Conservation (phyloP, 2,113 vertebrate genomes). For the Rhabdornis inornatus region DNA sequence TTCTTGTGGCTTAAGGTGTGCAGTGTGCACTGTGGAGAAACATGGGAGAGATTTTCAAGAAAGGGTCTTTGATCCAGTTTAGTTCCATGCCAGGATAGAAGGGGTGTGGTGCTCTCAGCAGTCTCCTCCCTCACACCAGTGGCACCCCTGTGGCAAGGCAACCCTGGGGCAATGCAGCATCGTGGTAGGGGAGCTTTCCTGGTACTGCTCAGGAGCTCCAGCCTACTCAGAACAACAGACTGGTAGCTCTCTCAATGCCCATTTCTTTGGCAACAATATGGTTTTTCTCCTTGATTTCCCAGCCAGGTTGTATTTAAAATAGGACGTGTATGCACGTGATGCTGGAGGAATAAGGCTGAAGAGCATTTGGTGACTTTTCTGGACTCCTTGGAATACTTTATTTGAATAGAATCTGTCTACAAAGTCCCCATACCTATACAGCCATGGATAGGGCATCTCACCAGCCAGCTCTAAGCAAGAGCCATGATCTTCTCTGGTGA, state of each 20-base stretch:
- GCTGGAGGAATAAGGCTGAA: not conserved
- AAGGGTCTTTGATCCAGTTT: not conserved
- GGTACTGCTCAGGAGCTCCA: not conserved
- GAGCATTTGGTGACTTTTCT: not conserved
- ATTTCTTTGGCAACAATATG: not conserved
- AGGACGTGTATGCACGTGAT: not conserved
- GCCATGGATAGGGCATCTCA: not conserved
- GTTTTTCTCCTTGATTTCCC: not conserved
- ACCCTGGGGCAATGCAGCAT: not conserved
- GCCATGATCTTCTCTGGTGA: not conserved
- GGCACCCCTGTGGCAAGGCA: not conserved
- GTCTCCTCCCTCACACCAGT: rapidly evolving
- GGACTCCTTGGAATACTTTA: not conserved
- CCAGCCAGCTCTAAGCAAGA: not conserved
- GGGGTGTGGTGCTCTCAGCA: not conserved
- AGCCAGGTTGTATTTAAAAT: not conserved
- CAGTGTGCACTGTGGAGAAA: not conserved
- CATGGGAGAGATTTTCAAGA: not conserved
- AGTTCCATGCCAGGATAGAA: not conserved
- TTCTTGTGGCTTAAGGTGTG: not conserved
- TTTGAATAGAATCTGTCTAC: not conserved
- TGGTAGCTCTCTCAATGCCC: not conserved
- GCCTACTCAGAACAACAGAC: not conserved
- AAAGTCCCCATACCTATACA: not conserved
- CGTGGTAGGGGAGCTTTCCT: not conserved